Conservation (phyloP, 1,140 invertebrate genomes). For the Drosophila elegans region DNA sequence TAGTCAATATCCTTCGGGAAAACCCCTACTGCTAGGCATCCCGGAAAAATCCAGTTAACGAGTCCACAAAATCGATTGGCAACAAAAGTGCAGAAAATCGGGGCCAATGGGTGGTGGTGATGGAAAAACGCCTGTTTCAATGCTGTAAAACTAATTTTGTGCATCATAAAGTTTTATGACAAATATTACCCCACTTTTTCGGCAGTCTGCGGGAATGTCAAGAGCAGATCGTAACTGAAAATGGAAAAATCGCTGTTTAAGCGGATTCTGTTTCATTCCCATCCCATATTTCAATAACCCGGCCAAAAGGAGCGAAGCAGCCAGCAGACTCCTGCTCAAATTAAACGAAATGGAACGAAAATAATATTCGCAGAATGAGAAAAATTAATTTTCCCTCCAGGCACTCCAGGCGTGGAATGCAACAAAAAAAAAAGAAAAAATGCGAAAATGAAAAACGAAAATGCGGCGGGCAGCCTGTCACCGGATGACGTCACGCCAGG, state of each 20-base stretch:
- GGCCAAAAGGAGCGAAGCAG: constrained; percentile 24
- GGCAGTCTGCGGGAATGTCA: constrained; percentile 70
- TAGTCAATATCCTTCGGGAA: constrained; percentile 17
- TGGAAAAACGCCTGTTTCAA: constrained; percentile 32
- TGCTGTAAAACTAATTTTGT: constrained; percentile 81
- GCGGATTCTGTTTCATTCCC: constrained; percentile 53
- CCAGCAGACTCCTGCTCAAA: constrained; percentile 26
- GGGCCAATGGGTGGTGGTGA: neutral
- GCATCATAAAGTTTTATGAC: constrained; percentile 80
- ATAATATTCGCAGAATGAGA: constrained; percentile 66
- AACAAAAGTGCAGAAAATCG: constrained; percentile 17
- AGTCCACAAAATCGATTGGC: constrained; percentile 48
- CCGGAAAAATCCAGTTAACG: constrained; percentile 42
- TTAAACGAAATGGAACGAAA: constrained; percentile 59
- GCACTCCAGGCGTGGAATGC: constrained; percentile 9
- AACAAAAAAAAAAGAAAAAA: neutral
- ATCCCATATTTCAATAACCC: constrained; percentile 54
- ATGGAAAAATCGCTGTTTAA: constrained; percentile 60
- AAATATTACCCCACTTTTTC: constrained; percentile 78
- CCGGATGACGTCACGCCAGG: constrained; percentile 2
- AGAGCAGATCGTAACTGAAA: constrained; percentile 48
- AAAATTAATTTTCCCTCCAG: constrained; percentile 67
- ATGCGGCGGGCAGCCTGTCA: constrained; percentile 5
- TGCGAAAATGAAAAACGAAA: neutral
- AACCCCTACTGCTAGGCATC: constrained; percentile 2